These are phyloP conservation scores for Sciurus niger DNA, from an alignment of 2,113 vertebrate species.

Conservation along the genomic window DNA sequence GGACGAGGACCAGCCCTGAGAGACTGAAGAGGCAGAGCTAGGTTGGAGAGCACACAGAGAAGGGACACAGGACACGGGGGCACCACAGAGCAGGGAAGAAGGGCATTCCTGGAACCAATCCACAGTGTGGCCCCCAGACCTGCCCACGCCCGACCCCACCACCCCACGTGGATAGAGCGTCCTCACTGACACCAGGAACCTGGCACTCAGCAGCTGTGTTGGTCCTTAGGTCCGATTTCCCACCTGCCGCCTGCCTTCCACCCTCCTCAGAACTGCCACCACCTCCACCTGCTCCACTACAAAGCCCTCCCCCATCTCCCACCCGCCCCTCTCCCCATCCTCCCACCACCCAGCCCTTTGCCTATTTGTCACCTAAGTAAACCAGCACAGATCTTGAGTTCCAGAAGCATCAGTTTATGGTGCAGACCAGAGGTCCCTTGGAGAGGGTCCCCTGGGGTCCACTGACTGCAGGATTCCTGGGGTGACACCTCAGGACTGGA, in stretches of 20 bases:
- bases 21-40: neutral
- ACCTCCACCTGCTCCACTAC: too few relatives aligned
- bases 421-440: too few relatives aligned
- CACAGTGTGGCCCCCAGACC: neutral
- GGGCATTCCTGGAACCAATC: too few relatives aligned
- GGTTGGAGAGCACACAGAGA: neutral
- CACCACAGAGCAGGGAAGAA: neutral
- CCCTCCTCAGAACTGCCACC: too few relatives aligned
- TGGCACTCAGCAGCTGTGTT: neutral
- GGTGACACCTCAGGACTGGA: too few relatives aligned
- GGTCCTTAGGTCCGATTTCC: neutral
- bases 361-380: too few relatives aligned
- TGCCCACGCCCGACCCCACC: neutral
- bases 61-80: neutral
- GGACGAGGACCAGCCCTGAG: accelerated
- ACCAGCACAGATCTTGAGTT: neutral
- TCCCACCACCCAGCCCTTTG: accelerated
- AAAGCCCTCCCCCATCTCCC: too few relatives aligned
- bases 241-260: too few relatives aligned
- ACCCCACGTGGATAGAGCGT: neutral
- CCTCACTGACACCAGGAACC: neutral
- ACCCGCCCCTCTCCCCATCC: neutral
- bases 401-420: accelerated
- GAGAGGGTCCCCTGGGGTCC: accelerated
- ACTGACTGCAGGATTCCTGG: neutral